Base-by-base conservation (phyloP, 2,888 invertebrate genomes). In the Drosophila helvetica region DNA sequence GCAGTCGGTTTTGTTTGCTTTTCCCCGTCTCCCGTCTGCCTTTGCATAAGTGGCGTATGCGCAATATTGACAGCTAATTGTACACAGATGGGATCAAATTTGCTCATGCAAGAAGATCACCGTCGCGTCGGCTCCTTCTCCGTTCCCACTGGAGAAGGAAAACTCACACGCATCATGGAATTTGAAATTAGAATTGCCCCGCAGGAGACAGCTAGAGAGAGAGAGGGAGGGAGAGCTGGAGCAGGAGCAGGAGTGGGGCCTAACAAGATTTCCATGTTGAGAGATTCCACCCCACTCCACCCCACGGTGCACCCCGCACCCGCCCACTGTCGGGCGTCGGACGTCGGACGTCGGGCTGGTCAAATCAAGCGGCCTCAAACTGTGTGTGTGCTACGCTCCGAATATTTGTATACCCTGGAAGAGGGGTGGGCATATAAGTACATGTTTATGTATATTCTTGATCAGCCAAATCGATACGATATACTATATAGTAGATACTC, bases 31-130 rank as follows among this genome's bases (percentile, higher is more conserved):
- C 12, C 30, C 51, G 47, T 56, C 48, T 64, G 50, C 50, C 45
- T 66, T 64, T 71, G 80, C 72, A 64, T 52, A 74, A 86, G 80
- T 72, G 85, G 75, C 82, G 77, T 77, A 86, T 80, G 72, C 77
- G 85, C 87, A 85, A 87, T 86, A 88, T 85, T 86, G 77, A 79
- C 79, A 85, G 58, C 79, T 80, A 85, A 85, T 85, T 85, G 88
- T 88, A 74, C 86, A 80, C 78, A 82, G 84, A 82, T 86, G 83
- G 77, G 60, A 85, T 80, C 88, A 86, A 81, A 86, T 84, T 83
- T 86, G 81, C 82, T 79, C 85, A 77, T 70, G 69, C 63, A 72
- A 80, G 75, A 64, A 45, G 58, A 72, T 58, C 60, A 57, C 50
- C 51, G 25, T 15, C 50, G 22, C 22, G 22, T 5, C 22, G 22